phyloP scores from a whole-genome alignment of 2,113 vertebrate genomes.

The Atractosteus spatula region DNA sequence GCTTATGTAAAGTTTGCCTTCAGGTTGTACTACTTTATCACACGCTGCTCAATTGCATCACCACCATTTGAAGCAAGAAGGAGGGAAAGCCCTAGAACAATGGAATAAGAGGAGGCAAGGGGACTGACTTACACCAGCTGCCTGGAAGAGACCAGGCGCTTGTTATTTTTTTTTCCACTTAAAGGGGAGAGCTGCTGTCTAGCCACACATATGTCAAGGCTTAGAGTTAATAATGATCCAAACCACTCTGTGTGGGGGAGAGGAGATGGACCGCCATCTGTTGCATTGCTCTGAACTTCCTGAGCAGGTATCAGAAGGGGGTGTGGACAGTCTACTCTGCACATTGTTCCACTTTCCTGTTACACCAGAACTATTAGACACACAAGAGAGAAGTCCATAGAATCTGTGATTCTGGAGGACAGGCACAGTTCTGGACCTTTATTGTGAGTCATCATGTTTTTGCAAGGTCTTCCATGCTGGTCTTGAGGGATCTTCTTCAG shows the following conservation, averaged over 20 bases:
- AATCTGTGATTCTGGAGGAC: not conserved
- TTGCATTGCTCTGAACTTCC: not conserved
- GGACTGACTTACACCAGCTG: not conserved
- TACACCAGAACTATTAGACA: too few relatives aligned
- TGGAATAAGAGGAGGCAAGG: not conserved
- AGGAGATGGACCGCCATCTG: not conserved
- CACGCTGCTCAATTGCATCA: too few relatives aligned
- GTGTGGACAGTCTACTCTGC: not conserved
- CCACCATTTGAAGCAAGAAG: not conserved
- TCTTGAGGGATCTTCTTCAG: not conserved
- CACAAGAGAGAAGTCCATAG: not conserved
- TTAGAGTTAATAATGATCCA: not conserved
- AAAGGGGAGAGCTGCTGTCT: not conserved
- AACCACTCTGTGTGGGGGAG: not conserved
- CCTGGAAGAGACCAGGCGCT: not conserved
- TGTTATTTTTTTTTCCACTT: not conserved
- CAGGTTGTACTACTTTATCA: too few relatives aligned
- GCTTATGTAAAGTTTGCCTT: too few relatives aligned
- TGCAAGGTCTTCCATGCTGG: not conserved
- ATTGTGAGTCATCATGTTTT: not conserved
- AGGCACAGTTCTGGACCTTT: not conserved
- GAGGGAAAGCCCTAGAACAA: not conserved
- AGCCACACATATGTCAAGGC: constrained; percentile 11
- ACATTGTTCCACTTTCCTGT: too few relatives aligned
- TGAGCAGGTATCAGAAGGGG: not conserved